Base-by-base conservation (phyloP, 2,113 vertebrate genomes). In the Dryoscopus gambensis region DNA sequence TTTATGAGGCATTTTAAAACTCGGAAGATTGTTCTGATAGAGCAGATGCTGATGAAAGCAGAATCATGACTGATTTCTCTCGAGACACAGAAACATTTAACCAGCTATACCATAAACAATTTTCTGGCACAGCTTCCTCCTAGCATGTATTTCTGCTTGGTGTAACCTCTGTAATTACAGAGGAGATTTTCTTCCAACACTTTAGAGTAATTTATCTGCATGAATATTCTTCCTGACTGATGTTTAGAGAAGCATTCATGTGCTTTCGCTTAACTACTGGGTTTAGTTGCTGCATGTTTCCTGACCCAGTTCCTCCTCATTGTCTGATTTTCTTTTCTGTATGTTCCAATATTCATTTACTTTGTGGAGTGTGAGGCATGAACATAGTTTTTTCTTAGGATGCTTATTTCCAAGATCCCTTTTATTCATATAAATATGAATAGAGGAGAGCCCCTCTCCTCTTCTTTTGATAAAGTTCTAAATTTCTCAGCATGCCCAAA, bases 1-100 rank as follows among this genome's bases (percentile, higher is more conserved):
- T 96, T 84, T 47, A 75, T 88, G 90, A 95, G 5, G 35, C 31
- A 9, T 91, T 84, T 71, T 82, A 94, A 93, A 96, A 79, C 37
- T 75, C 46, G 63, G 39, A 81, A 69, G 24, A 14, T 9, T 40
- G 55, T 9, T 44, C 46, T 74, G 25, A 64, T 63, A 42, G 42
- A 93, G n/a, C 28, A 73, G 42, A 40, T 84, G 27, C 16, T 92
- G 67, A 60, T 81, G 64, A 85, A 91, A 90, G 28, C 28, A 64
- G 44, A 83, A 53, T 60, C 12, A 33, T 1, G 1, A 31, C 46
- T 46, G 59, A 31, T 31, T 83, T 77, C 30, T 87, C 42, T 89
- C 57, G 73, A 76, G 67, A 56, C 52, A 69, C 20, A 46, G 40
- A 67, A 84, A 39, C 31, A 76, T 76, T 76, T 90, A 90, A 62